These are phyloP conservation scores for Polyergus mexicanus DNA, from an alignment of 1,140 invertebrate species.

Conservation along the genomic window DNA sequence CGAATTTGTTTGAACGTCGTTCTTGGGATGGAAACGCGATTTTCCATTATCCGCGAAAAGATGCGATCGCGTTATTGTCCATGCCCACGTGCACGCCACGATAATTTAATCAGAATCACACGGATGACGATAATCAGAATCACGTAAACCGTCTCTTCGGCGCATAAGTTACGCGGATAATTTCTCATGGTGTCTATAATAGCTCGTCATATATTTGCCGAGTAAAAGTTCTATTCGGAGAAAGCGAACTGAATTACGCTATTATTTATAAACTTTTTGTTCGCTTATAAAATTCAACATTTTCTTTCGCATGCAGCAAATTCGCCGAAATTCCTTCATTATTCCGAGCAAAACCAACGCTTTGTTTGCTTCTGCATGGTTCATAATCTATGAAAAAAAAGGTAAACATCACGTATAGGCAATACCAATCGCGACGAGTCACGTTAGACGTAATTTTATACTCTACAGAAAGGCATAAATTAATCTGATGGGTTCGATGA, in stretches of 20 bases:
- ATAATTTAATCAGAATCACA: conserved; percentile 7
- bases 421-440: conserved; percentile 49
- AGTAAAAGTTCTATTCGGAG: not conserved
- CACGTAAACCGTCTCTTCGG: conserved; percentile 18
- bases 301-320: conserved; percentile 43
- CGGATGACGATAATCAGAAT: conserved; percentile 8
- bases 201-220: not conserved
- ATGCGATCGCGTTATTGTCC: conserved; percentile 1
- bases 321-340: conserved; percentile 54
- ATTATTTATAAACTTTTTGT: not conserved
- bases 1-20: not conserved
- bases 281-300: conserved; percentile 31
- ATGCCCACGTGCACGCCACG: conserved; percentile 7
- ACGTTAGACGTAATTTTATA: conserved; percentile 55
- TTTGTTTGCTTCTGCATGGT: conserved; percentile 44
- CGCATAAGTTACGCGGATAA: not conserved
- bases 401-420: conserved; percentile 55
- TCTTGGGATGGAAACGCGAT: not conserved
- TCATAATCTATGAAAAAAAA: conserved; percentile 43
- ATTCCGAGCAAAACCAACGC: conserved; percentile 38
- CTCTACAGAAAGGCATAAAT: conserved; percentile 4
- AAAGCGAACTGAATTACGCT: not conserved
- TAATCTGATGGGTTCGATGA: conserved; percentile 8
- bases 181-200: not conserved
- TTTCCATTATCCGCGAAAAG: not conserved